Percentiles rank a stretch among this genome's conserved stretches.
Evolutionary conservation across 2,888 invertebrate genomes (phyloP).

Genomic region (Acrocera orbiculus): DNA sequence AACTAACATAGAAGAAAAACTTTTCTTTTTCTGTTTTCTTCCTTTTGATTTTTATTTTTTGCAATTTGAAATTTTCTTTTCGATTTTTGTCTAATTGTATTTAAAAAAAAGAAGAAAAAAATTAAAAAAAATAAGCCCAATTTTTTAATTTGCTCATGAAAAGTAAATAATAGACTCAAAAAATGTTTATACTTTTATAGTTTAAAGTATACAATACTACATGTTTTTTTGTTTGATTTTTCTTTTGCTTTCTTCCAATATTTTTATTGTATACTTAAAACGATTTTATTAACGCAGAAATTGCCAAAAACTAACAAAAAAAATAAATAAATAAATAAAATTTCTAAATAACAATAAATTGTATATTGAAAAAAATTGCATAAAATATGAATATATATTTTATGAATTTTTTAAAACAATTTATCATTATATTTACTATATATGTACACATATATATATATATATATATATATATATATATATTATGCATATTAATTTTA

Average conservation of each 20-base stretch:
- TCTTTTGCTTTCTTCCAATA: background rate
- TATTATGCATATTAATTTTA: no score
- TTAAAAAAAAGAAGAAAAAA: no score
- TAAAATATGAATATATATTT: no score
- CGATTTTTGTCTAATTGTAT: background rate
- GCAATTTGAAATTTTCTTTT: background rate
- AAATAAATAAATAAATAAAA: background rate
- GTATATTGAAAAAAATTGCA: no score
- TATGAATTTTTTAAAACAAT: background rate
- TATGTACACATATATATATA: conserved; percentile 3
- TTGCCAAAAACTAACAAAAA: conserved; percentile 1
- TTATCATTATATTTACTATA: conserved; percentile 7
- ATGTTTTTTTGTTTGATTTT: background rate
- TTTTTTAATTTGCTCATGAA: no score
- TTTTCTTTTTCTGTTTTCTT: background rate
- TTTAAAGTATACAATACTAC: no score
- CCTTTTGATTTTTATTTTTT: background rate
- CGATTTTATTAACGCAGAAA: background rate
- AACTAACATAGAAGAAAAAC: no score
- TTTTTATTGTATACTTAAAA: background rate
- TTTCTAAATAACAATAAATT: no score
- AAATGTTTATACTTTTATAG: no score
- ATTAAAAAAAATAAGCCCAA: no score
- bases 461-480: no score
- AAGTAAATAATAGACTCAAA: no score